Base-by-base conservation (phyloP, 2,888 invertebrate species). In the Plutella xylostella region DNA sequence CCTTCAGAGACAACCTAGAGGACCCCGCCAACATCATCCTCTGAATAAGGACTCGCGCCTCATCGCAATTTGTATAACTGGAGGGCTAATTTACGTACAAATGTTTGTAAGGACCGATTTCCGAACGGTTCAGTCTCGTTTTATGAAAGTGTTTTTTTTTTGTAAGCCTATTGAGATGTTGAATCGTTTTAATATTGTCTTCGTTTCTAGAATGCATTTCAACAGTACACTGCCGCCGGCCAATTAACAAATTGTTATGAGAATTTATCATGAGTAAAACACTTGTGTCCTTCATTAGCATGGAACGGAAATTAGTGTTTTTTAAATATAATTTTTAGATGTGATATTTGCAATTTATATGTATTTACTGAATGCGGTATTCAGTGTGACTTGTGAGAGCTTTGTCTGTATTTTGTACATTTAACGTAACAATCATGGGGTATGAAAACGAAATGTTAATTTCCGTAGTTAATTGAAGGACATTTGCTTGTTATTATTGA, bases 21-120 rank as follows among this genome's bases (percentile, higher is more conserved):
- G 92, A 96, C 65, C 99, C 99, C 20, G 89, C 92, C 55, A 91
- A 92, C 51, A 99, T 99, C 92, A 89, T 99, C 53, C 87, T 98
- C 61, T 98, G 91, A 86, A 62, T 53, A 33, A 17, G 7, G n/a
- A 5, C 9, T 18, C 50, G 14, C 43, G 43, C 44, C 45, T 43
- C 43, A 19, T 17, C 33, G 46, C 58, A 52, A 55, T 62, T 63
- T 61, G 60, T 56, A 61, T 54, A 54, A 47, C 55, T 58, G 61
- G 30, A 42, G 40, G n/a, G n/a, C 28, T 28, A 6, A 4, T 3
- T 12, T 4, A 12, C 25, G 6, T 28, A 4, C 28, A 28, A 9
- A 28, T n/a, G 28, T 12, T 6, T 9, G 3, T n/a, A 28, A 28
- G 11, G 28, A 3, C 28, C n/a, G 28, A 28, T 28, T 9, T 28